Base-by-base conservation (phyloP, 2,113 vertebrate species). In the Phalacrocorax brasilianus region DNA sequence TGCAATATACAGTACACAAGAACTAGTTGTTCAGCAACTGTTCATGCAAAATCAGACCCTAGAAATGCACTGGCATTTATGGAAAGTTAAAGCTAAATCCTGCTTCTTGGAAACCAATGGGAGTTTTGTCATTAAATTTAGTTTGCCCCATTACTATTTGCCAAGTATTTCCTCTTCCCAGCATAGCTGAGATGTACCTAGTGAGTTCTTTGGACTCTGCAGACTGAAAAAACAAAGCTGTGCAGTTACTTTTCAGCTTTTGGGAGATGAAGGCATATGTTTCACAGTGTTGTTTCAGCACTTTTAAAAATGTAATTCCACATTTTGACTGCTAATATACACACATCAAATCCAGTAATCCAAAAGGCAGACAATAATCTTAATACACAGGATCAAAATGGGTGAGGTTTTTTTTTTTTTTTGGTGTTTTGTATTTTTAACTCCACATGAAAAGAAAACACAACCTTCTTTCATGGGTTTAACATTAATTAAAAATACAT, bases 401-500 rank as follows among this genome's bases (percentile, higher is more conserved):
- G 0, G 27, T 44, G 15, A 13, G 15, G 3, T 0, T 0, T 12
- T 38, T 38, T 35, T 35, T 35, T 82, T 38, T 82, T 50, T 30
- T 8, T 14, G 23, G 9, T 11, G 47, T 8, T 44, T 30, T 58
- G 21, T 0, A 15, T 45, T 18, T 78, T 86, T 66, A 59, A 45
- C 19, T 72, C 42, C 40, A 50, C 15, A 4, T 44, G 26, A 52
- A 82, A 74, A 74, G 47, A 30, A 62, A 77, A 59, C 28, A 35
- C 55, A 68, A 21, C 26, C 7, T 76, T 76, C 45, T 50, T 91
- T 88, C 58, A 26, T 4, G 11, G 15, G 24, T 70, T 93, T 61
- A 49, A 38, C 30, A 27, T 87, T 67, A 89, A 85, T 91, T 75
- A 95, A 76, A 85, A 44, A 66, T 5, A 32, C 52, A 56, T 3